Evolutionary conservation across 2,797 vertebrate genomes (phyloP), one percentile per base, ranked within the genome.

Genomic region (Hapalemur alaotrensis): DNA sequence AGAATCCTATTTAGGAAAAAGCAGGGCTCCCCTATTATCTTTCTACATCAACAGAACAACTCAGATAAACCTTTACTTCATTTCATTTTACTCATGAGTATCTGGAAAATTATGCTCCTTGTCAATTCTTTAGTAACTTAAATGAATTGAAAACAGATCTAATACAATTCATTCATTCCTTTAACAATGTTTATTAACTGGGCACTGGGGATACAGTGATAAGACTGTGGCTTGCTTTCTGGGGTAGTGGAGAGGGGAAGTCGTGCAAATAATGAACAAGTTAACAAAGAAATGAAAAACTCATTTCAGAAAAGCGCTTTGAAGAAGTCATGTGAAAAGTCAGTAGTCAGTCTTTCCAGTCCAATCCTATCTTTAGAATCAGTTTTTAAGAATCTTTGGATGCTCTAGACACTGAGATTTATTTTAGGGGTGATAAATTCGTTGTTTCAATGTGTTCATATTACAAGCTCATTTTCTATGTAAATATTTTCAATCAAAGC

Each of bases 401-500:
- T 91, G 75, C 95, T 63, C n/a, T 0, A 95, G 43, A 52, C 57
- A 84, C 57, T 81, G 23, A 95, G 78, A 84, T 91, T 94, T 93
- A 96, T 95, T 95, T 96, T 73, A 92, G 85, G 90, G 59, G 65
- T 95, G 89, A 95, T 72, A 95, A 93, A 97, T 96, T 93, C 54
- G n/a, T 90, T 92, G 94, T 95, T 95, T 94, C 80, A 93, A 75
- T 80, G 73, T 97, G 72, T 97, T 96, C 89, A 87, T 50, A 69
- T 46, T 72, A 80, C 61, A 93, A 94, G 81, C 63, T 93, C 88
- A 96, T 94, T 97, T 97, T 96, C 96, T 95, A 17, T 84, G 50
- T 98, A 97, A 96, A 96, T 97, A 85, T 95, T 96, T 97, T 95
- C 91, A 96, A 97, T 80, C n/a, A 83, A 94, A 84, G 59, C 79